Percentiles rank a stretch among this genome's conserved stretches.
These are phyloP conservation scores for Orbicella faveolata DNA, from an alignment of 64 coral and sea anemone genomes.

Conservation along the genomic window DNA sequence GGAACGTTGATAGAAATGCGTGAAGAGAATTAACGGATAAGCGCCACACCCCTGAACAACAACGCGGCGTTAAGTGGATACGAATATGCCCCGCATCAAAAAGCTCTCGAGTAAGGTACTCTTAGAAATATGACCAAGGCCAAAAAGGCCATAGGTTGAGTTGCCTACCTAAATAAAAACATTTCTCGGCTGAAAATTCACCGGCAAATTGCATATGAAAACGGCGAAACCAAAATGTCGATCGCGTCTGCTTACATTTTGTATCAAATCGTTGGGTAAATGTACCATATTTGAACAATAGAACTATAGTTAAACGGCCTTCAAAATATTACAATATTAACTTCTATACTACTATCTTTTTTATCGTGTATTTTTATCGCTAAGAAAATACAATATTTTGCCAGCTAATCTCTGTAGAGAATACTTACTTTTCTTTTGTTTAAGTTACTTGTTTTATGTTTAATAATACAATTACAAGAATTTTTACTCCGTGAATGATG, in stretches of 20 bases:
- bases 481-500: neutral
- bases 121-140: neutral
- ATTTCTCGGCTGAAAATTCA: neutral
- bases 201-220: neutral
- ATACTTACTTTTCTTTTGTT: neutral
- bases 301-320: neutral
- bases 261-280: neutral
- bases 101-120: no score
- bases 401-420: neutral
- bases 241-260: neutral
- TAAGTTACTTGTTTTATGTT: neutral
- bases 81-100: no score
- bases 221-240: no score
- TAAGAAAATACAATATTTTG: constrained; percentile 20
- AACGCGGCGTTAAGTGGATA: no score
- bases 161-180: neutral
- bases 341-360: neutral
- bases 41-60: no score
- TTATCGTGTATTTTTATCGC: neutral
- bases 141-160: neutral
- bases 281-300: neutral
- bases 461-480: constrained; percentile 9
- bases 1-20: no score
- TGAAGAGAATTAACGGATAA: no score
- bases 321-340: constrained; percentile 3